These are phyloP conservation scores for Labroides dimidiatus DNA, from an alignment of 2,797 vertebrate genomes.

Conservation along the genomic window DNA sequence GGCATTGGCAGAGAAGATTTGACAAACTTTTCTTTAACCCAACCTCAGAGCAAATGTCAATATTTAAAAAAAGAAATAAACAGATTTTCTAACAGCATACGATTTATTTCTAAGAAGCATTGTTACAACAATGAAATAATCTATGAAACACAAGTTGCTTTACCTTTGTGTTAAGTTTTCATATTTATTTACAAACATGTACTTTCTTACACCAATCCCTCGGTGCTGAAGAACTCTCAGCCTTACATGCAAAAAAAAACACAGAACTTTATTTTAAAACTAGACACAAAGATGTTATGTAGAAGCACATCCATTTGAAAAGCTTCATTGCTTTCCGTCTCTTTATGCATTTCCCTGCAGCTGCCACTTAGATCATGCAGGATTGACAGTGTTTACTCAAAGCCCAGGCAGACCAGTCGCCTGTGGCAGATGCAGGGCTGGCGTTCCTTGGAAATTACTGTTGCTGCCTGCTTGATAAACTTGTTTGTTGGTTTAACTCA, in stretches of 20 bases:
- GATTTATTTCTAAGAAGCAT: too few relatives aligned
- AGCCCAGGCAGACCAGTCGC: slow-evolving; percentile 32
- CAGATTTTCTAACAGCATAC: too few relatives aligned
- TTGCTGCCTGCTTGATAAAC: slow-evolving; percentile 51
- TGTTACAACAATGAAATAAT: too few relatives aligned
- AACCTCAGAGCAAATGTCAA: too few relatives aligned
- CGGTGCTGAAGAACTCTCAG: slow-evolving; percentile 8
- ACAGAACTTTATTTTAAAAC: slow-evolving; percentile 7
- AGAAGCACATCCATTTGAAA: slow-evolving; percentile 16
- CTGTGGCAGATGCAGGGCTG: slow-evolving; percentile 33
- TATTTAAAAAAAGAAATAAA: too few relatives aligned
- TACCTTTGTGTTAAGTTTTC: too few relatives aligned
- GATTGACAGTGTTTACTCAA: slow-evolving; percentile 42
- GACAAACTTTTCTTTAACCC: too few relatives aligned
- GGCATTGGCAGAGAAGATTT: too few relatives aligned
- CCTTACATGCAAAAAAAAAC: not conserved
- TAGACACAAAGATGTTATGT: slow-evolving; percentile 9
- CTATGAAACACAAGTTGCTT: too few relatives aligned
- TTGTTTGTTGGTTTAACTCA: slow-evolving; percentile 56
- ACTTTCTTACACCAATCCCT: not conserved
- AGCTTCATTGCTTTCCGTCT: slow-evolving; percentile 4
- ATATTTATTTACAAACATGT: too few relatives aligned
- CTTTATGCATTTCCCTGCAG: slow-evolving; percentile 13
- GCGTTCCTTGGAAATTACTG: slow-evolving; percentile 34
- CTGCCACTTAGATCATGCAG: slow-evolving; percentile 15